Conservation (phyloP, 1,140 invertebrate species). For the Eurytemora carolleeae region DNA sequence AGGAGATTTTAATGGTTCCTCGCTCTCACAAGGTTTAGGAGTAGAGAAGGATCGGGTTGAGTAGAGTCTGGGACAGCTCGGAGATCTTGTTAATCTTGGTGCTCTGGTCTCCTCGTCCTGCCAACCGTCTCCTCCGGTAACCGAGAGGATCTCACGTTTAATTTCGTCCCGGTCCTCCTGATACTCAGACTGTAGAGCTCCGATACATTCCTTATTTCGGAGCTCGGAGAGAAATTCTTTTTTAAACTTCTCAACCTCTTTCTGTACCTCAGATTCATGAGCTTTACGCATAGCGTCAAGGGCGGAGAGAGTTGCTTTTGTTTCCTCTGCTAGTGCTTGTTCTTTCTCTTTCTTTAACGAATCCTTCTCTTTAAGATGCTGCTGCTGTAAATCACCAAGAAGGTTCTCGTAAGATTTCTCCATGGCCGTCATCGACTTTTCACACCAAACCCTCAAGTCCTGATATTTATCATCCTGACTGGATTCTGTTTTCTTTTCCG, state of each 20-base stretch:
- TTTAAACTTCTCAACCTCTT: slow-evolving; percentile 66
- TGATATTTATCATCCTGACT: not conserved
- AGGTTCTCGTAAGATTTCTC: slow-evolving; percentile 67
- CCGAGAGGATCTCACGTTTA: not conserved
- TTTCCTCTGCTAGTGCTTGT: slow-evolving; percentile 67
- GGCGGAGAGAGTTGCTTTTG: slow-evolving; percentile 42
- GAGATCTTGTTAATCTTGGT: slow-evolving; percentile 29
- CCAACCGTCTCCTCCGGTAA: slow-evolving; percentile 3
- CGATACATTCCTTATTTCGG: slow-evolving; percentile 42
- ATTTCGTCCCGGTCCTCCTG: slow-evolving; percentile 28
- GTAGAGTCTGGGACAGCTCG: slow-evolving; percentile 26
- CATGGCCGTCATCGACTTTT: slow-evolving; percentile 64
- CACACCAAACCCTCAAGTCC: slow-evolving; percentile 34
- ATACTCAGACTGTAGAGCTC: slow-evolving; percentile 34
- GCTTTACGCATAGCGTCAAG: slow-evolving; percentile 79
- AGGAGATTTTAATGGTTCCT: slow-evolving; percentile 21
- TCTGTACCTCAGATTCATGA: slow-evolving; percentile 70
- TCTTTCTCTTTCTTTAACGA: slow-evolving; percentile 56
- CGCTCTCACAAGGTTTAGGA: slow-evolving; percentile 19
- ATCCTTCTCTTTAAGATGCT: slow-evolving; percentile 52
- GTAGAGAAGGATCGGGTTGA: slow-evolving; percentile 27
- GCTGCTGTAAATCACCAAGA: slow-evolving; percentile 59
- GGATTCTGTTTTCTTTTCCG: not conserved
- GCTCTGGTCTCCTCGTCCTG: not conserved
- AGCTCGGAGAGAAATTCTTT: slow-evolving; percentile 39